phyloP scores from a whole-genome alignment of 2,113 vertebrate genomes.

The Tragelaphus scriptus region DNA sequence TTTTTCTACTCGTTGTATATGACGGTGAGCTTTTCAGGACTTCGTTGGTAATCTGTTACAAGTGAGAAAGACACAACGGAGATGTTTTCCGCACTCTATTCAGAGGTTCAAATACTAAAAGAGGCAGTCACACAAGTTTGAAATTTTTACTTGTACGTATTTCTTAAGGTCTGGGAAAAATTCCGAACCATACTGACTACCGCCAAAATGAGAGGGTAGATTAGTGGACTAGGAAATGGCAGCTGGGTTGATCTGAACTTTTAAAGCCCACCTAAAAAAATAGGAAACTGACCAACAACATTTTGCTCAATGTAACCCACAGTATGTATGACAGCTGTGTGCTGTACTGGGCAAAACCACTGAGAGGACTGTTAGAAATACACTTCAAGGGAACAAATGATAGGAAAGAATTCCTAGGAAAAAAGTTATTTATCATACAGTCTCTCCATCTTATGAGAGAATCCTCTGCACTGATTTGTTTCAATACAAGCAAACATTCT shows the following conservation, averaged over 20 bases:
- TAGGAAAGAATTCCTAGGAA: background rate
- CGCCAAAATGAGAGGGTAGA: background rate
- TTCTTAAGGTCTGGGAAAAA: background rate
- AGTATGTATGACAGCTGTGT: background rate
- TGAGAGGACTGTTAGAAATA: background rate
- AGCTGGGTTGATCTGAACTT: background rate
- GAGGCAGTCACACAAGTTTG: background rate
- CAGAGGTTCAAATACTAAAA: background rate
- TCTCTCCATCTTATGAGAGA: background rate
- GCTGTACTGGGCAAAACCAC: background rate
- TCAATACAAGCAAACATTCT: background rate
- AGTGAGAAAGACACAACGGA: background rate
- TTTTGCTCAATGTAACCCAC: background rate
- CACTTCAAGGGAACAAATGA: background rate
- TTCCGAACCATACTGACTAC: background rate
- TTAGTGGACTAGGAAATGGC: background rate
- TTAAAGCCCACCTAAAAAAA: background rate
- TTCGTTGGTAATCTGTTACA: conserved; percentile 82
- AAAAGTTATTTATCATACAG: background rate
- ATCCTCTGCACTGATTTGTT: background rate
- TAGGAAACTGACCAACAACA: background rate
- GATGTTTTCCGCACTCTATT: background rate
- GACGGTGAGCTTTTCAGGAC: conserved; percentile 84
- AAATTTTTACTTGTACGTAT: background rate
- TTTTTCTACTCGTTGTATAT: conserved; percentile 82